Evolutionary conservation across 2,888 invertebrate species (phyloP), one percentile per base, ranked within the genome.

Genomic region (Netelia inedita): DNA sequence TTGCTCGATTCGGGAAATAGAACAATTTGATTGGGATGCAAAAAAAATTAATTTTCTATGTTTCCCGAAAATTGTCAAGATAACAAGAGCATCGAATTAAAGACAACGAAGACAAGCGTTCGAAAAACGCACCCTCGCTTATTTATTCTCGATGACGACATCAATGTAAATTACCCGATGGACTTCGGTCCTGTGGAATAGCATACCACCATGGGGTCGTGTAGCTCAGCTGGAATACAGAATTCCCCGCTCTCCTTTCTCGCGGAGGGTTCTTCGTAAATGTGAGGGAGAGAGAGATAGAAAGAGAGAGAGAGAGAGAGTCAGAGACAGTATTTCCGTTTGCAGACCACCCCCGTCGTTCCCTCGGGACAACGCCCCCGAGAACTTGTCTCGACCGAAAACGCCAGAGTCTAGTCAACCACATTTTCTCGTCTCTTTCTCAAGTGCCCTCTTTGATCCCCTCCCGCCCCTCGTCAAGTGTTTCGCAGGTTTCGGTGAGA

Each of bases 401-500:
- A 55, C 57, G 68, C 23, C 9, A 1, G 61, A 63, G 72, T 69
- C 72, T 46, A 43, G 63, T 82, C 73, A 55, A 81, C 78, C 73
- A 78, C 69, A 78, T 84, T 87, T 84, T 72, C 75, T 65, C 72
- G 41, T 74, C 35, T 59, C 59, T 21, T 28, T 78, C 68, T 55
- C 68, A 50, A 11, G 19, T 28, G 59, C 46, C 71, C 46, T 71
- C 46, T 28, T 35, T 46, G 10, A n/a, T 11, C 46, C n/a, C 1
- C 41, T 55, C 21, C 65, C 35, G 3, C 41, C 68, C 43, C 14
- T 63, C 76, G 16, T 69, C 41, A 53, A n/a, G 72, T 78, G 72
- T 75, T 71, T 76, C 53, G 75, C 65, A 76, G 86, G 83, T 82
- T 79, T 74, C 76, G 75, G 57, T 16, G 76, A 43, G 68, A 79